phyloP scores from a whole-genome alignment of 2,113 vertebrate species.

The Anoplopoma fimbria region DNA sequence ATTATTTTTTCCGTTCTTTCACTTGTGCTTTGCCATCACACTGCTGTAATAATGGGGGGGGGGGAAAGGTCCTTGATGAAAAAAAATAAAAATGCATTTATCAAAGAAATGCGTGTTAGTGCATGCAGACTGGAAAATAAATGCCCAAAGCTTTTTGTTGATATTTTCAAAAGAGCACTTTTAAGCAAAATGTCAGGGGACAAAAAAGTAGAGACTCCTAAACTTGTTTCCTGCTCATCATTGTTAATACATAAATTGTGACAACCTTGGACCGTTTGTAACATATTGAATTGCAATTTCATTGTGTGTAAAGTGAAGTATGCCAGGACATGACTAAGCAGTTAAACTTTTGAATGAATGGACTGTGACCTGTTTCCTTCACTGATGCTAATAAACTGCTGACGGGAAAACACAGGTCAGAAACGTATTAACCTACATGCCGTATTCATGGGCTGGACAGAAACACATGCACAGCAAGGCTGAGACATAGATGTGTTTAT shows the following conservation, averaged over 20 bases:
- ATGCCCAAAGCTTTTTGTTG: constrained; percentile 5
- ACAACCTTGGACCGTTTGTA: neutral
- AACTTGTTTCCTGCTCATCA: neutral
- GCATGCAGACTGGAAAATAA: neutral
- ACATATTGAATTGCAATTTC: neutral
- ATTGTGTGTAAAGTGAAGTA: neutral
- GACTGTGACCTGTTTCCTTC: constrained; percentile 35
- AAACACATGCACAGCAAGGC: neutral
- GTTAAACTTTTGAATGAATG: constrained; percentile 43
- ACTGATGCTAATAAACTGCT: constrained; percentile 39
- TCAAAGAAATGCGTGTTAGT: neutral
- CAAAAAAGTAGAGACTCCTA: neutral
- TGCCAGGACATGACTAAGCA: constrained; percentile 23
- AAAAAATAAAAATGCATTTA: neutral
- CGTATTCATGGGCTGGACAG: neutral
- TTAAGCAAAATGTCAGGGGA: constrained; percentile 35
- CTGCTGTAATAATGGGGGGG: neutral
- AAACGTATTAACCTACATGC: neutral
- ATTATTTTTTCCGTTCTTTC: neutral
- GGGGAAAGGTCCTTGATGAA: constrained; percentile 16
- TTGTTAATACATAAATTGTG: neutral
- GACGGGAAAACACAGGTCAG: constrained; percentile 15
- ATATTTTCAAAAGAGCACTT: constrained; percentile 23
- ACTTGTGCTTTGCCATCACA: constrained; percentile 11
- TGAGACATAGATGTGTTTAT: neutral